These are phyloP conservation scores for Chrosomus eos DNA, from an alignment of 2,797 vertebrate genomes.

Conservation along the genomic window DNA sequence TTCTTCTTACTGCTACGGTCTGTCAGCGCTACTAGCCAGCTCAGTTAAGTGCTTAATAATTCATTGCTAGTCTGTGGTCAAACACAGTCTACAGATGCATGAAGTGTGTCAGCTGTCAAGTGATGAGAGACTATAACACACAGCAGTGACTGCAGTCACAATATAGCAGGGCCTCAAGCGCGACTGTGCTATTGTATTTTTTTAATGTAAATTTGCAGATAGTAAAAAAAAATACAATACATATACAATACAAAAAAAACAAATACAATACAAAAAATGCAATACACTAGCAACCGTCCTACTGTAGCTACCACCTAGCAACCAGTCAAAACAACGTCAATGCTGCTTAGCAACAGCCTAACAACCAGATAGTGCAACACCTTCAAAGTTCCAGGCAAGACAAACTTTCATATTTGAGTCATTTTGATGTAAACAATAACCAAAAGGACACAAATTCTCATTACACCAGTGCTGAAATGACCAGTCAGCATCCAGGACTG, in stretches of 20 bases:
- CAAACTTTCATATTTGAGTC: neutral
- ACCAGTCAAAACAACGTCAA: neutral
- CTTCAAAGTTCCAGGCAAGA: neutral
- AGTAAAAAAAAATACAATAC: no score
- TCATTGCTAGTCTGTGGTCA: neutral
- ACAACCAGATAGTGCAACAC: neutral
- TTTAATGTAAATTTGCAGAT: neutral
- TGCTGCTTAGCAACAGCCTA: neutral
- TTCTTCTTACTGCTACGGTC: no score
- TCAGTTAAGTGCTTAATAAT: neutral
- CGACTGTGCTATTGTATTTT: neutral
- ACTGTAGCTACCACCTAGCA: neutral
- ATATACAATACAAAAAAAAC: no score
- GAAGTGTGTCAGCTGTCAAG: no score
- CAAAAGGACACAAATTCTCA: neutral
- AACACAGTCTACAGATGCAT: neutral
- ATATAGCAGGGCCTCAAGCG: neutral
- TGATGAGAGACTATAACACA: neutral
- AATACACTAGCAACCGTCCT: neutral
- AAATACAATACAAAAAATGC: no score
- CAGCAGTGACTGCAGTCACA: neutral
- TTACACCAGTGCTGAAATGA: neutral
- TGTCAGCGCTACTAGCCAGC: no score
- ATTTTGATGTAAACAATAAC: neutral
- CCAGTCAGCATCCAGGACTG: neutral